phyloP scores from a whole-genome alignment of 2,113 vertebrate genomes.

The Cephalopterus ornatus region DNA sequence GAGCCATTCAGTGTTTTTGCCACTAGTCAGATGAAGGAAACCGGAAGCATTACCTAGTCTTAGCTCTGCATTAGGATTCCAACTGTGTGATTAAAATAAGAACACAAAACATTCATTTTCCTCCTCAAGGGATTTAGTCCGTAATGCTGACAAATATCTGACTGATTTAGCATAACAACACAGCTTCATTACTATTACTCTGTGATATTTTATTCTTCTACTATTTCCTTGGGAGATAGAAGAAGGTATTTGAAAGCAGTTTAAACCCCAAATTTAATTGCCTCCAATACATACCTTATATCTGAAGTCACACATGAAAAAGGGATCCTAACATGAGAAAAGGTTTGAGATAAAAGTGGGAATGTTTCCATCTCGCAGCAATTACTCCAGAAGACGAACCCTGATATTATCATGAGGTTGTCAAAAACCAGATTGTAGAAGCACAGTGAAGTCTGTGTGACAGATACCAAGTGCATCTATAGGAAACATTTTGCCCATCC shows the following conservation, averaged over 20 bases:
- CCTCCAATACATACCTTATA: not conserved
- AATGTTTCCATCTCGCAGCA: not conserved
- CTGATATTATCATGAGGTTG: not conserved
- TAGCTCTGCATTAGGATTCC: not conserved
- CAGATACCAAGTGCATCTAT: fast-evolving
- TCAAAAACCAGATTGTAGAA: not conserved
- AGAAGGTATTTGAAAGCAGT: not conserved
- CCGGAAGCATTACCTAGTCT: not conserved
- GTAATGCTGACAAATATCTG: not conserved
- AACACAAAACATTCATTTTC: not conserved
- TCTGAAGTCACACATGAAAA: not conserved
- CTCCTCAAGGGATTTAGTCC: not conserved
- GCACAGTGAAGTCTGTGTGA: not conserved
- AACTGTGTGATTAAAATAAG: not conserved
- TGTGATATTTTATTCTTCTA: not conserved
- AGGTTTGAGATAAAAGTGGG: not conserved
- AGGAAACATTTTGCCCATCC: not conserved
- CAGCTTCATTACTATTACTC: not conserved
- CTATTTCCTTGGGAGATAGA: not conserved
- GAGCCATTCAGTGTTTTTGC: not conserved
- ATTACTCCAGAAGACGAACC: not conserved
- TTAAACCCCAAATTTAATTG: not conserved
- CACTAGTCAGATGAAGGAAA: not conserved
- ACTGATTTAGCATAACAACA: not conserved
- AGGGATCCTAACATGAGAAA: not conserved